phyloP scores from a whole-genome alignment of 2,888 invertebrate genomes.

The Drosophila affinis region DNA sequence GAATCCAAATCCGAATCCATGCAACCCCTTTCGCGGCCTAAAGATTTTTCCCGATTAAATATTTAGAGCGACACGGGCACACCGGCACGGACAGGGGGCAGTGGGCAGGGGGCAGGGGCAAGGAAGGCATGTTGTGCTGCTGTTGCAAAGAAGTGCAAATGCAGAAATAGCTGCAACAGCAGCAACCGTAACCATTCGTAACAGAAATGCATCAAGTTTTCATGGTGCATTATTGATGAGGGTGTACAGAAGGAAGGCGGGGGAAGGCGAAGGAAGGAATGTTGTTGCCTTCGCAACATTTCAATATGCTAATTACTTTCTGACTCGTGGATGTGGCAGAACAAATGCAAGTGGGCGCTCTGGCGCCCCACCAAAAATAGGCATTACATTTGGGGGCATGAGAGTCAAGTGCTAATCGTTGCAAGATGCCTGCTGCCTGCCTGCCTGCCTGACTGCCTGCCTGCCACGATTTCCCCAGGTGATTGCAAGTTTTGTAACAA shows the following conservation, averaged over 20 bases:
- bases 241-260: conserved; percentile 16
- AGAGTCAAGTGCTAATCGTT: conserved; percentile 58
- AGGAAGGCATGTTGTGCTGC: conserved; percentile 15
- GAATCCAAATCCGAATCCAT: background rate
- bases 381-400: background rate
- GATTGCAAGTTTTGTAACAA: conserved; percentile 62
- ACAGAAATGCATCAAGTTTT: conserved; percentile 45
- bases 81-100: too few relatives aligned
- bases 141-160: conserved; percentile 29
- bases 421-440: conserved; percentile 13
- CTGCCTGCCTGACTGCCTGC: conserved; percentile 5
- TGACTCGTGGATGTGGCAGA: conserved; percentile 33
- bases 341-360: conserved; percentile 37
- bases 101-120: background rate
- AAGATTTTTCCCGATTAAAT: conserved; percentile 60
- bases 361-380: conserved; percentile 13
- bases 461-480: conserved; percentile 73
- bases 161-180: conserved; percentile 15
- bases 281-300: conserved; percentile 41
- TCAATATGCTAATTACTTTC: conserved; percentile 75
- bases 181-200: conserved; percentile 12
- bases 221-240: conserved; percentile 29
- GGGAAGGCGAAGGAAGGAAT: too few relatives aligned
- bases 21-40: conserved; percentile 29
- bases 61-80: conserved; percentile 42